Evolutionary conservation across 2,888 invertebrate genomes (phyloP), one percentile per base, ranked within the genome.

Genomic region (Hyposoter didymator): DNA sequence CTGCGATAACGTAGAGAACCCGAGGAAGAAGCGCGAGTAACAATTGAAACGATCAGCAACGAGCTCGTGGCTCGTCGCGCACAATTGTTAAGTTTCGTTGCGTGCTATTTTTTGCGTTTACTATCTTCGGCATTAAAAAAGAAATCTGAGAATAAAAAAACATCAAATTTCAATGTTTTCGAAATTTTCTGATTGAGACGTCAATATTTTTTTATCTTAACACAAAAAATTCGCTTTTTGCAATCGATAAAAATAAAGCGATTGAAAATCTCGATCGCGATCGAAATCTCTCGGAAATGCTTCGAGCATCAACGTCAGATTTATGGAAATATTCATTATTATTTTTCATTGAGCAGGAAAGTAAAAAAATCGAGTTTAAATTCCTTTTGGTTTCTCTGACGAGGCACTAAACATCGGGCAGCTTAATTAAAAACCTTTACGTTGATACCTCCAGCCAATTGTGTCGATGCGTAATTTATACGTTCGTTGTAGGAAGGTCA

Each of bases 1-100:
- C 22, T 79, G 67, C 66, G 85, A 85, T 85, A 82, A 72, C 69
- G 39, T 43, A 39, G 7, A 47, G 45, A 62, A 69, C 14, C 10
- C 59, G 43, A 55, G 43, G 69, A 39, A 67, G 35, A 72, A 14
- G 62, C 52, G 47, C 69, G 75, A 82, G 55, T 67, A 76, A 84
- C 74, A 85, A 80, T 83, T 62, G 59, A 43, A 64, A 39, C 73
- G 59, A 82, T 45, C 52, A 45, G 12, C 17, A 70, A 22, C 12
- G 14, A 17, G n/a, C 35, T 66, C 47, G n/a, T n/a, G 47, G 35
- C 47, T 62, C 62, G 59, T 73, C 8, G 39, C 39, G 39, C 17
- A 32, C 22, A 52, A 59, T 67, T 64, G 32, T 45, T 45, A 19
- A 19, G 43, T 70, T 79, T 47, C 43, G 83, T 85, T 55, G 55